phyloP scores from a whole-genome alignment of 2,888 invertebrate species.

The Ommatoiulus sabulosus region DNA sequence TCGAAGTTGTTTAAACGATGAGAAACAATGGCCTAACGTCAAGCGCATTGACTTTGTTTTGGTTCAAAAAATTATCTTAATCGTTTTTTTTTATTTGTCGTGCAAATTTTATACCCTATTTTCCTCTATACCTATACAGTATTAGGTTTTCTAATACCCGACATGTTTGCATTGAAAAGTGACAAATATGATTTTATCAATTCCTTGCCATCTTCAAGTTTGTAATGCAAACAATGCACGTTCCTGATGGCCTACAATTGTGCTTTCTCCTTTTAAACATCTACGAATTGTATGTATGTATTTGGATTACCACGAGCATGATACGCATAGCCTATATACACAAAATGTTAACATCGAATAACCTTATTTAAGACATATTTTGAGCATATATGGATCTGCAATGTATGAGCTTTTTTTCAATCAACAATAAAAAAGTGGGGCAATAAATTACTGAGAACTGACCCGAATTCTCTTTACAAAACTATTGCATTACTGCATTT shows the following conservation, averaged over 20 bases:
- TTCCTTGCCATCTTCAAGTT: not conserved
- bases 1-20: not conserved
- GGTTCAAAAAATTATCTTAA: not conserved
- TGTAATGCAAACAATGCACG: not conserved
- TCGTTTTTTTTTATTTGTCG: not conserved
- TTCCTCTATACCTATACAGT: not conserved
- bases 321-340: not conserved
- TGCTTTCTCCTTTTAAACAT: not conserved
- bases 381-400: constrained; percentile 11
- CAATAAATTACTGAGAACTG: constrained; percentile 27
- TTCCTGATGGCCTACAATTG: not conserved
- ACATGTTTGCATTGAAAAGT: not conserved
- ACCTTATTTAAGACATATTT: not conserved
- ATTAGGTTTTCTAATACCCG: not conserved
- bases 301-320: not conserved
- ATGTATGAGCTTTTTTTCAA: constrained; percentile 3
- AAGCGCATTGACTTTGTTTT: not conserved
- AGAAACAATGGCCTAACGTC: not conserved
- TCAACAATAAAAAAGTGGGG: not conserved
- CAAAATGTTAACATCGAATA: not conserved
- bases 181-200: not conserved
- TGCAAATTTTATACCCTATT: not conserved
- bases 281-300: not conserved
- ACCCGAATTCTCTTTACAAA: not conserved
- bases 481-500: not conserved